These are phyloP conservation scores for Netelia inedita DNA, from an alignment of 2,888 invertebrate genomes.

Conservation along the genomic window DNA sequence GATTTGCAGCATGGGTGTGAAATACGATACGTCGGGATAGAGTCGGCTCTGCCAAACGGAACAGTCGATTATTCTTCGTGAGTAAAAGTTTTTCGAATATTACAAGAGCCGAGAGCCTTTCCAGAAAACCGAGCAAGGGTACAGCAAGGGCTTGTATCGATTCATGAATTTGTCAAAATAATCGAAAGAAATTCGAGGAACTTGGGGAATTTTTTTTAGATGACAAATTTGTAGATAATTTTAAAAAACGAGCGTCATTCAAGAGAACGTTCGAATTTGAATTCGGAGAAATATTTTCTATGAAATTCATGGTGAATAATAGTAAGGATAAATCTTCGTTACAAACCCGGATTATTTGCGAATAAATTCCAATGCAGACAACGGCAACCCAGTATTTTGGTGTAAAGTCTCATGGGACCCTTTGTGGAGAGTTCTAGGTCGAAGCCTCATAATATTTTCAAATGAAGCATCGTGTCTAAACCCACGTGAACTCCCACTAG, in stretches of 20 bases:
- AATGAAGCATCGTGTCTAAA: neutral
- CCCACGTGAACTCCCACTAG: neutral
- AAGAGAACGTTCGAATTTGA: no score
- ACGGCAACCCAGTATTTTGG: neutral
- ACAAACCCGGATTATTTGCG: no score
- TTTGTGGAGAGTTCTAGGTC: conserved; percentile 23
- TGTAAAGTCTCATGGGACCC: neutral
- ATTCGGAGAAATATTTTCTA: no score
- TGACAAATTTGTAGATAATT: no score
- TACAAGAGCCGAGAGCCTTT: conserved; percentile 35
- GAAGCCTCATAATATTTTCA: neutral
- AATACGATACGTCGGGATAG: conserved; percentile 39
- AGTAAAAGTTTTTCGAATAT: conserved; percentile 33
- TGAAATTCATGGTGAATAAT: no score
- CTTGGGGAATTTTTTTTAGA: neutral
- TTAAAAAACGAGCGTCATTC: no score
- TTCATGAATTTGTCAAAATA: neutral
- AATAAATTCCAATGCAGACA: no score
- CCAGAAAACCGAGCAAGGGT: no score
- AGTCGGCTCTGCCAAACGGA: conserved; percentile 40
- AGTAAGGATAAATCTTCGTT: no score
- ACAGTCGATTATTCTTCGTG: conserved; percentile 52
- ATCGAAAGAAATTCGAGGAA: conserved; percentile 8
- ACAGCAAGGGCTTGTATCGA: neutral
- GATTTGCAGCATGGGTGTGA: conserved; percentile 29